Percentiles rank a stretch among this genome's conserved stretches.
Conservation (phyloP, 2,797 vertebrate species). For the Tiaroga cobitis region DNA sequence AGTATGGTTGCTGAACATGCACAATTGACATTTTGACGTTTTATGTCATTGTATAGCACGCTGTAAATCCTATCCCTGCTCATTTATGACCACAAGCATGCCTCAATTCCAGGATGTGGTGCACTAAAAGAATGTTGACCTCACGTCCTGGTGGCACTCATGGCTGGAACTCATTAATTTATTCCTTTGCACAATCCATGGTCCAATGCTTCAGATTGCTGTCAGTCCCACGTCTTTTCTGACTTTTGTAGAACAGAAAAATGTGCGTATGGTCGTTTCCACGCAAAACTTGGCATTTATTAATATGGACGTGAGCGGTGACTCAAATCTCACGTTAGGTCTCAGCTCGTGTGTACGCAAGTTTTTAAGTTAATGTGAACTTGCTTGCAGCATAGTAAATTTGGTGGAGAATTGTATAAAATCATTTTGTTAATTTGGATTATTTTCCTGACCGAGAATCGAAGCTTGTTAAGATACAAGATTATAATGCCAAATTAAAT, state of each 20-base stretch:
- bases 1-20: background rate
- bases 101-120: conserved; percentile 80
- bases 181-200: conserved; percentile 63
- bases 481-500: background rate
- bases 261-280: background rate
- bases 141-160: conserved; percentile 60
- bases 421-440: background rate
- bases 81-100: conserved; percentile 66
- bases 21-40: conserved; percentile 7
- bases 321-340: background rate
- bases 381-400: background rate
- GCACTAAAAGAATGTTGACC: conserved; percentile 64
- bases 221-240: background rate
- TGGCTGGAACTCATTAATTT: conserved; percentile 71
- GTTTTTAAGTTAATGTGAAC: background rate
- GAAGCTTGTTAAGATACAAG: background rate
- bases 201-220: conserved; percentile 1
- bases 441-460: background rate
- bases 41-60: conserved; percentile 56
- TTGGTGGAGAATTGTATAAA: no score
- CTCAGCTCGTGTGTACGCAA: background rate
- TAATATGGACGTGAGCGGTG: background rate
- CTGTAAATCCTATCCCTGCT: conserved; percentile 59
- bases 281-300: background rate
- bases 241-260: background rate